A percentile compares a stretch with the other conserved stretches of the same genome.
Conservation (phyloP, 2,113 vertebrate genomes). For the Gallinago media region DNA sequence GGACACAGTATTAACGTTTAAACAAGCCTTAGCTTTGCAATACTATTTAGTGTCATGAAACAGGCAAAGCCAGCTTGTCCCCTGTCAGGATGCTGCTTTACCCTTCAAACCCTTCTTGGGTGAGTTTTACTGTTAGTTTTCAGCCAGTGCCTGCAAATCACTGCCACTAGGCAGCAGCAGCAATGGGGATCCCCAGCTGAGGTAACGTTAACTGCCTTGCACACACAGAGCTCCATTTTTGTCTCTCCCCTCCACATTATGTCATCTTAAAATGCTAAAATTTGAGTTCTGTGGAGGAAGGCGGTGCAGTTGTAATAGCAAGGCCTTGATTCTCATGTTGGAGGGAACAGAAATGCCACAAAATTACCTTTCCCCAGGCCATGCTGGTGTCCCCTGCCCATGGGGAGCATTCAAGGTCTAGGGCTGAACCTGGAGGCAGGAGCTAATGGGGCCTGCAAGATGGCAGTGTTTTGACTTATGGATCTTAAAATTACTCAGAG, state of each 20-base stretch:
- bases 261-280: neutral
- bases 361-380: neutral
- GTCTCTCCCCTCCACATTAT: neutral
- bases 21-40: neutral
- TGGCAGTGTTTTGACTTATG: neutral
- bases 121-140: neutral
- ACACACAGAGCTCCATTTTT: neutral
- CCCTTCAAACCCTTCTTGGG: neutral
- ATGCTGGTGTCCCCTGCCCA: no score
- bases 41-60: neutral
- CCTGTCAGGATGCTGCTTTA: neutral
- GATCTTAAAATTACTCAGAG: neutral
- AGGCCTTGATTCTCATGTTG: accelerated
- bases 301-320: accelerated
- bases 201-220: accelerated
- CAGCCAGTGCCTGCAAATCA: neutral
- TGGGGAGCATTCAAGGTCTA: accelerated
- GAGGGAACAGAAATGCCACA: neutral
- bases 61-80: neutral
- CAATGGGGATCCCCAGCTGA: neutral
- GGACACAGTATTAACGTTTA: neutral
- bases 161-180: neutral
- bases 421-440: neutral
- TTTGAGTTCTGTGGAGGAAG: neutral
- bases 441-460: neutral